These are phyloP conservation scores for Arothron firmamentum DNA, from an alignment of 2,113 vertebrate genomes.

Conservation along the genomic window DNA sequence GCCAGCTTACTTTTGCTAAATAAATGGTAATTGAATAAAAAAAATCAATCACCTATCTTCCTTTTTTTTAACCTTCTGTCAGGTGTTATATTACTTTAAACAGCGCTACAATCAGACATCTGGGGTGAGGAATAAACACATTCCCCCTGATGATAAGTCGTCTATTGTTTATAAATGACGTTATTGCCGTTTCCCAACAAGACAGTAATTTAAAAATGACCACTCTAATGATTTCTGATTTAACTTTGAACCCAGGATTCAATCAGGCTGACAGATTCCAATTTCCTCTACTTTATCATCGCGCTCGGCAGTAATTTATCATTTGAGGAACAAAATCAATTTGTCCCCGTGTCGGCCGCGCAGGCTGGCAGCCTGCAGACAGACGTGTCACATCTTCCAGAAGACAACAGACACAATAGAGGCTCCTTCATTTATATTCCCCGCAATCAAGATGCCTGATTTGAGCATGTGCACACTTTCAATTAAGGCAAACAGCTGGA, in stretches of 20 bases:
- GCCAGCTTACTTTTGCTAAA: no score
- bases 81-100: no score
- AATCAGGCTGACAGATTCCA: conserved; percentile 60
- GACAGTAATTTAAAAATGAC: conserved; percentile 50
- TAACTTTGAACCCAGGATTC: conserved; percentile 57
- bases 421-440: conserved; percentile 63
- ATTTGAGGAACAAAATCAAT: conserved; percentile 72
- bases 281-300: conserved; percentile 69
- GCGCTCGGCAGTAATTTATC: conserved; percentile 61
- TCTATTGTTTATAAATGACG: conserved; percentile 38
- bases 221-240: conserved; percentile 60
- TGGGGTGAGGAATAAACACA: not conserved
- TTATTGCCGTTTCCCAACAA: conserved; percentile 40
- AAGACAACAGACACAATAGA: conserved; percentile 59
- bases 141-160: not conserved
- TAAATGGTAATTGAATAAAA: no score
- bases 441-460: conserved; percentile 49
- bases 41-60: no score
- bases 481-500: conserved; percentile 74
- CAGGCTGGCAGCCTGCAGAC: conserved; percentile 54
- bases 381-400: conserved; percentile 57
- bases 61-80: no score
- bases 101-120: no score
- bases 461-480: conserved; percentile 64
- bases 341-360: conserved; percentile 58